Conservation (phyloP, 2,888 invertebrate genomes). For the Pachycephus smyrnensis region DNA sequence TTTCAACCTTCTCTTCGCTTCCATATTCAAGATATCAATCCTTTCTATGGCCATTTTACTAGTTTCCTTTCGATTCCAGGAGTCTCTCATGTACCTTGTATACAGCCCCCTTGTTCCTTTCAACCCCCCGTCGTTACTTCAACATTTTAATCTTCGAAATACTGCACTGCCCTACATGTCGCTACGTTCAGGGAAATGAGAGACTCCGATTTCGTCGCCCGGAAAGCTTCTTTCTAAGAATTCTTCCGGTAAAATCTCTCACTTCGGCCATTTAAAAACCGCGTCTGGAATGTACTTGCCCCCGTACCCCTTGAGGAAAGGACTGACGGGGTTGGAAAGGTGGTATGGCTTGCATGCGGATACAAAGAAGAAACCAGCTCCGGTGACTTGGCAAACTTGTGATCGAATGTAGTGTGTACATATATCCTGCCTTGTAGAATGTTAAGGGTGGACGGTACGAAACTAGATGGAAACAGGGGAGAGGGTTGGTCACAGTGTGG, state of each 20-base stretch:
- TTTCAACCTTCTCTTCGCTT: background rate
- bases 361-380: background rate
- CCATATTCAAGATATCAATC: background rate
- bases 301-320: background rate
- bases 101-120: background rate
- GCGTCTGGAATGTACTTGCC: background rate
- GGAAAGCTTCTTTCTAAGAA: background rate
- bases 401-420: background rate
- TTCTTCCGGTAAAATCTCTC: background rate
- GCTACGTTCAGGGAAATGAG: background rate
- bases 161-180: background rate
- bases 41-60: background rate
- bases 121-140: background rate
- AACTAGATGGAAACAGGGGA: background rate
- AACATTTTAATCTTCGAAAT: background rate
- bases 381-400: background rate
- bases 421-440: background rate
- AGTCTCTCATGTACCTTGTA: background rate
- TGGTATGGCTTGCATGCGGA: background rate
- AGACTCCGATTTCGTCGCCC: background rate
- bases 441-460: background rate
- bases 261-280: background rate
- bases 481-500: slow-evolving; percentile 20
- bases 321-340: background rate
- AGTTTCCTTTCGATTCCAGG: background rate